Base-by-base conservation (phyloP, 2,113 vertebrate species). In the Stomatorhinus ivindoensis region DNA sequence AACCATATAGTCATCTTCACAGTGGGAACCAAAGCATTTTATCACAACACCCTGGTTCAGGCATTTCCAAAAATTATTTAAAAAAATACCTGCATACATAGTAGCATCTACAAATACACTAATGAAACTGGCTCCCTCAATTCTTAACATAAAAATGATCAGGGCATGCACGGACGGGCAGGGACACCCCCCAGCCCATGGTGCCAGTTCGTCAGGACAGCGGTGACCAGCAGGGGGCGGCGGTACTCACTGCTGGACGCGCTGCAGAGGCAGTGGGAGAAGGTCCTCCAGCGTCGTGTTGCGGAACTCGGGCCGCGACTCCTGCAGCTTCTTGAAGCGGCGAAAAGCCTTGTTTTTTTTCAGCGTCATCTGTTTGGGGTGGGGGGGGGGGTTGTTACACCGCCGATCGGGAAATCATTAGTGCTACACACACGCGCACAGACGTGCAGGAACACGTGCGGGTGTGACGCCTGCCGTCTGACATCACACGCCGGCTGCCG, bases 301-400 rank as follows among this genome's bases (percentile, higher is more conserved):
- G 69, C 90, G 93, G 92, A 99, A 97, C 90, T 99, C 97, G 1
- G 96, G 96, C 76, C 98, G 95, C 11, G 95, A 92, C 89, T 99
- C 98, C 93, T 99, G 98, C 3, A 99, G 96, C 84, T 93, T 96
- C 92, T 97, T 97, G 88, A 98, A 98, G 0, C 95, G 95, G 51
- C 94, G 94, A 93, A 99, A 99, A 13, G 94, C 92, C 91, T 97
- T 98, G 89, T 95, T 99, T 93, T 97, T 98, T 93, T 94, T 97
- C 39, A 98, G 0, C 88, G 97, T 96, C 50, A 95, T 92, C 98
- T 99, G 89, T 69, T 91, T 90, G 87, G 87, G 90, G 80, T 0
- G 15, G 39, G 1, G 80, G 35, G 80, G 17, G 42, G 42, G 51
- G 51, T 19, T 19, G 19, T 84, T 84, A 11, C 39, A 84, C 39